Conservation (phyloP, 1,140 invertebrate species). For the Drosophila takahashii region DNA sequence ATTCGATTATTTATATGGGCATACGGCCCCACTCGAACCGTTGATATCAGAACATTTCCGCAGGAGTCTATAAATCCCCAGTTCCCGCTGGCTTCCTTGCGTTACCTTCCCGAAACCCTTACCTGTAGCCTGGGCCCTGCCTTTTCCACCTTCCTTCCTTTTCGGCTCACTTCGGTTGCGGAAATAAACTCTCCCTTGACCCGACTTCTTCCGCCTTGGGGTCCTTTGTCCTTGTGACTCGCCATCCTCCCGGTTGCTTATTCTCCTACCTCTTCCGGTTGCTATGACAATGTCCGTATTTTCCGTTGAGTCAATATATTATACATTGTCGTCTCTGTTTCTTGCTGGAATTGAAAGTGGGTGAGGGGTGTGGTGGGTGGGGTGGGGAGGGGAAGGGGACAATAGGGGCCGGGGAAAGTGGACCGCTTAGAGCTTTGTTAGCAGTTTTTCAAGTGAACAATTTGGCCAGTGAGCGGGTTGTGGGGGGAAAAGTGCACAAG, state of each 20-base stretch:
- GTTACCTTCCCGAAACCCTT: not conserved
- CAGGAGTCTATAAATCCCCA: conserved; percentile 41
- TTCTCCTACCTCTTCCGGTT: conserved; percentile 60
- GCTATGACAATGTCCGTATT: conserved; percentile 80
- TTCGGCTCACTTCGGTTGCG: conserved; percentile 69
- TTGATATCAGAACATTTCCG: conserved; percentile 46
- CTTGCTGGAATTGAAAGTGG: conserved; percentile 28
- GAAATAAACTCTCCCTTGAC: conserved; percentile 80
- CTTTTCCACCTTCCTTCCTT: conserved; percentile 13
- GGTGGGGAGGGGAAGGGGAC: not conserved
- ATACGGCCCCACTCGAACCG: conserved; percentile 26
- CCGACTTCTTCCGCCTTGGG: conserved; percentile 63
- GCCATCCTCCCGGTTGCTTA: conserved; percentile 16
- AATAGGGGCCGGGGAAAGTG: conserved; percentile 29
- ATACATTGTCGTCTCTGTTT: conserved; percentile 71
- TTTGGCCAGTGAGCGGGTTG: conserved; percentile 4
- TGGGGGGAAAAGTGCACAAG: conserved; percentile 63
- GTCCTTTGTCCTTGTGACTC: conserved; percentile 13
- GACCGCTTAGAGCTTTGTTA: conserved; percentile 80
- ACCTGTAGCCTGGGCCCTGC: conserved; percentile 13
- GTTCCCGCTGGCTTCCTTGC: conserved; percentile 9
- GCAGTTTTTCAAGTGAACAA: conserved; percentile 71
- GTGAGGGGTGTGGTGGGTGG: conserved; percentile 1
- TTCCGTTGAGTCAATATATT: conserved; percentile 81
- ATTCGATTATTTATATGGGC: conserved; percentile 45